Evolutionary conservation across 2,797 vertebrate genomes (phyloP), one percentile per base, ranked within the genome.

Genomic region (Poecile montanus): DNA sequence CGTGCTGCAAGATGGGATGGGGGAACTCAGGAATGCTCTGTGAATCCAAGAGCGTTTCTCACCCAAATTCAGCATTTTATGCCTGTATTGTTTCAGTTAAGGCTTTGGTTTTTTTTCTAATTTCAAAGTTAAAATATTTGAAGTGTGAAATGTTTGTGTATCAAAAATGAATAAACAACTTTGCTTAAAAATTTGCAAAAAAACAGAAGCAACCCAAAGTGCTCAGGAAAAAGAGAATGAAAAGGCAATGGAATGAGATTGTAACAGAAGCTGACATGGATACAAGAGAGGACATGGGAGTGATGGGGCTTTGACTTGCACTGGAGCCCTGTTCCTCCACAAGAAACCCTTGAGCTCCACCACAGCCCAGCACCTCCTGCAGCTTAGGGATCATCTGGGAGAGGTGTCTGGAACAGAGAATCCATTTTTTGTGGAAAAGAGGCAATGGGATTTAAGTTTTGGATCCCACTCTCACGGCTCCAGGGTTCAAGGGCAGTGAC

Each of bases 291-390:
- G 54, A 62, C 19, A 16, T 6, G 16, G 25, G 40, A 47, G 32
- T 10, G 38, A 34, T 20, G 81, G 67, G 26, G 23, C 16, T 81
- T 68, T 70, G 51, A 30, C 29, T 61, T 56, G n/a, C 16, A 18
- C 1, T 0, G n/a, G 13, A n/a, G 16, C 22, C n/a, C 13, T 0
- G 2, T 16, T 18, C 15, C 26, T 87, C 47, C 48, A 57, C 18
- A n/a, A 48, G 74, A 48, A 82, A 27, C 20, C 20, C 30, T n/a
- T 18, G 27, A 66, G 44, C 14, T 67, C 30, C 36, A 65, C 6
- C 40, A 50, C 13, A 81, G 68, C 45, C 65, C 61, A 68, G 53
- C 70, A 56, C 19, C 38, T 72, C 36, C 75, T 66, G 56, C 40
- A 80, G 32, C 29, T 50, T 0, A 18, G 32, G 26, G 32, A 68